These are phyloP conservation scores for Perca schrenkii DNA, from an alignment of 2,113 vertebrate genomes.

Conservation along the genomic window DNA sequence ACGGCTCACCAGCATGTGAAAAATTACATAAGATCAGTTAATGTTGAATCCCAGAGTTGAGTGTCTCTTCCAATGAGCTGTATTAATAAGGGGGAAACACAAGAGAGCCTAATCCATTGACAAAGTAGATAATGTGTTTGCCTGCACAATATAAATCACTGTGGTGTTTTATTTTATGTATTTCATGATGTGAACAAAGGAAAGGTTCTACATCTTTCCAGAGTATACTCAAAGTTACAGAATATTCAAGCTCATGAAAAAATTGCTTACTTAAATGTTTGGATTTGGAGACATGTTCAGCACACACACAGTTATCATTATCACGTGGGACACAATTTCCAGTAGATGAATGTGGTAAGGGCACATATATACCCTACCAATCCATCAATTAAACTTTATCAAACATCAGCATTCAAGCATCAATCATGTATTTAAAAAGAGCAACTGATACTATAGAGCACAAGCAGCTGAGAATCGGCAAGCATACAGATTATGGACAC, in stretches of 20 bases:
- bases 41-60: background rate
- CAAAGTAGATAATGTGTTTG: background rate
- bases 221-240: constrained; percentile 34
- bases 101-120: background rate
- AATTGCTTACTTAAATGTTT: constrained; percentile 23
- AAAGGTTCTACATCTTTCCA: constrained; percentile 21
- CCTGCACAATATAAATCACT: background rate
- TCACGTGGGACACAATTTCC: constrained; percentile 18
- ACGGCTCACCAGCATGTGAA: background rate
- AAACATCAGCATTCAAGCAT: constrained; percentile 22
- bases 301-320: constrained; percentile 32
- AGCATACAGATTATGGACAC: constrained; percentile 17
- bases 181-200: constrained; percentile 24
- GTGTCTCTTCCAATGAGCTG: background rate
- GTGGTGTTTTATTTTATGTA: background rate
- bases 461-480: background rate
- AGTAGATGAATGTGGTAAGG: constrained; percentile 36
- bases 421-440: constrained; percentile 22
- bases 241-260: constrained; percentile 48
- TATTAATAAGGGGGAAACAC: background rate
- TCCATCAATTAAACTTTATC: constrained; percentile 30
- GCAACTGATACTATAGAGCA: background rate
- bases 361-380: constrained; percentile 9
- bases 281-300: constrained; percentile 34
- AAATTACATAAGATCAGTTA: background rate